Evolutionary conservation across 30 jellyfish, hydroid and myxozoan species (phyloP).

Genomic region (Sanderia malayensis): DNA sequence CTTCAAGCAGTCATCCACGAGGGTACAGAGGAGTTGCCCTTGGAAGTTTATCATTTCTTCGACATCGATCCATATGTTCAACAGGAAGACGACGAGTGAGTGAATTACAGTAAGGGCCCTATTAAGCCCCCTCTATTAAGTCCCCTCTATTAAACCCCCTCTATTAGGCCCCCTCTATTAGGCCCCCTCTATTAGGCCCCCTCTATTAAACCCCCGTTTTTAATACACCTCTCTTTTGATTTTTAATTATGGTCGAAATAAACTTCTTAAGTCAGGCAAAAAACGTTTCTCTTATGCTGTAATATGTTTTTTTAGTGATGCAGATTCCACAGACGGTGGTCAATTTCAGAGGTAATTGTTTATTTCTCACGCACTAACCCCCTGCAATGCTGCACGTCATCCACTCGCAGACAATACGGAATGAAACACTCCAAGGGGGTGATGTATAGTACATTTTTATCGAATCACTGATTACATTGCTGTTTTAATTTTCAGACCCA

Average conservation of each 20-base stretch:
- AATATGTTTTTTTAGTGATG: conserved; percentile 50
- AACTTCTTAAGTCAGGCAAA: too few species aligned
- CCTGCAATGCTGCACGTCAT: too few species aligned
- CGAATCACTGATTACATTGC: too few species aligned
- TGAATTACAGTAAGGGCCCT: background rate
- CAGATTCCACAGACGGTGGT: conserved; percentile 49
- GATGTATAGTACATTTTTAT: too few species aligned
- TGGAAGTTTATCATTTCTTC: conserved; percentile 52
- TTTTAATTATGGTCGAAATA: too few species aligned
- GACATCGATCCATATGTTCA: conserved; percentile 43
- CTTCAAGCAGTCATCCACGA: conserved; percentile 66
- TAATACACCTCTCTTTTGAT: too few species aligned
- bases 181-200: too few species aligned
- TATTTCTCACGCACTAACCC: background rate
- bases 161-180: too few species aligned
- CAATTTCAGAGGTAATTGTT: conserved; percentile 22
- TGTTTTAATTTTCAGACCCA: conserved; percentile 30
- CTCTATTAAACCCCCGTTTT: too few species aligned
- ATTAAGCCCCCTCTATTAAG: background rate
- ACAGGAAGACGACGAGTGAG: conserved; percentile 16
- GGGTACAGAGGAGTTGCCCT: conserved; percentile 60
- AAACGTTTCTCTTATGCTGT: too few species aligned
- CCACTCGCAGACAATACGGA: too few species aligned
- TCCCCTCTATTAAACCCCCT: too few species aligned
- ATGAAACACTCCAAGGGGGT: background rate